A percentile compares a stretch with the other conserved stretches of the same genome.
phyloP scores from a whole-genome alignment of 2,797 vertebrate genomes.

The Muscicapa comitata region DNA sequence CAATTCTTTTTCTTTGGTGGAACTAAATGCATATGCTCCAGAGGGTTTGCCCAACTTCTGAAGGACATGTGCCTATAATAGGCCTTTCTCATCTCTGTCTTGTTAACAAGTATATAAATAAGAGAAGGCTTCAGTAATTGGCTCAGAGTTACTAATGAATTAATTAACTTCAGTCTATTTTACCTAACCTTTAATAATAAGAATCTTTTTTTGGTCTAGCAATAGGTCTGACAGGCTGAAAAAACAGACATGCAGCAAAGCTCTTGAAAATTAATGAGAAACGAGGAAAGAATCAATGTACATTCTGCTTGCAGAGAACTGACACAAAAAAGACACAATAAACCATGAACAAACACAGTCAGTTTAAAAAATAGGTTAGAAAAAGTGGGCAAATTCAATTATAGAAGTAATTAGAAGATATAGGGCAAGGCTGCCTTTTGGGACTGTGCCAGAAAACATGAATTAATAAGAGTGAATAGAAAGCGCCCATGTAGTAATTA shows the following conservation, averaged over 20 bases:
- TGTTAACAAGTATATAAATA: slow-evolving; percentile 86
- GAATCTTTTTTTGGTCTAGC: slow-evolving; percentile 75
- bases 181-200: slow-evolving; percentile 86
- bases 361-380: slow-evolving; percentile 97
- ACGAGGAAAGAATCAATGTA: slow-evolving; percentile 87
- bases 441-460: slow-evolving; percentile 95
- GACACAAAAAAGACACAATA: slow-evolving; percentile 98
- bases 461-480: slow-evolving; percentile 98
- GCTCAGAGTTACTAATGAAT: slow-evolving; percentile 94
- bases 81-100: slow-evolving; percentile 81
- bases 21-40: slow-evolving; percentile 65
- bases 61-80: slow-evolving; percentile 80
- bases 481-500: slow-evolving; percentile 97
- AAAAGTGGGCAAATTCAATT: slow-evolving; percentile 99
- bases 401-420: slow-evolving; percentile 99
- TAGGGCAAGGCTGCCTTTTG: slow-evolving; percentile 96
- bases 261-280: slow-evolving; percentile 93
- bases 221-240: slow-evolving; percentile 84
- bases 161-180: slow-evolving; percentile 92
- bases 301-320: slow-evolving; percentile 88
- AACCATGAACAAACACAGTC: slow-evolving; percentile 97
- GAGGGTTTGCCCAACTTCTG: slow-evolving; percentile 73
- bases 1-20: slow-evolving; percentile 44
- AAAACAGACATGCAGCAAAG: slow-evolving; percentile 84
- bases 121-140: slow-evolving; percentile 87